These are phyloP conservation scores for Vombatus ursinus DNA, from an alignment of 2,113 vertebrate genomes.

Conservation along the genomic window DNA sequence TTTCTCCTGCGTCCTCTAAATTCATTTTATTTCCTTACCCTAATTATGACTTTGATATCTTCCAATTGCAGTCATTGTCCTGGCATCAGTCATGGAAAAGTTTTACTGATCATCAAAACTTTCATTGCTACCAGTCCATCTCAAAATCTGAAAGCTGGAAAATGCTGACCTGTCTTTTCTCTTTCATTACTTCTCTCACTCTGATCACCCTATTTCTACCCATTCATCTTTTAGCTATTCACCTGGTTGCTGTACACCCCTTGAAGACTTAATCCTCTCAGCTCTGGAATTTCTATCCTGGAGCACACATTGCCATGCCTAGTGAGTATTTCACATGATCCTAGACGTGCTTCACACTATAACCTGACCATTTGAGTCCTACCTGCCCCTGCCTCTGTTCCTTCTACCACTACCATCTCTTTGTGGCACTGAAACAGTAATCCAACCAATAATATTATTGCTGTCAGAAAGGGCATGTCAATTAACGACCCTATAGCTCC, in stretches of 20 bases:
- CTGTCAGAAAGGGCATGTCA: neutral
- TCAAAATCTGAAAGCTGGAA: neutral
- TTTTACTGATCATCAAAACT: neutral
- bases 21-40: neutral
- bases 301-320: neutral
- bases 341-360: neutral
- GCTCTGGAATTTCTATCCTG: neutral
- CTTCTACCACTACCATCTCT: neutral
- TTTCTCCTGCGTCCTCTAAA: neutral
- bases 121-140: neutral
- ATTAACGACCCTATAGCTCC: neutral
- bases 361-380: neutral
- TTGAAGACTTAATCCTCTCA: neutral
- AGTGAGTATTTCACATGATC: neutral
- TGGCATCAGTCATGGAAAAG: neutral
- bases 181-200: neutral
- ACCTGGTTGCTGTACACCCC: neutral
- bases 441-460: neutral
- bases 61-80: neutral
- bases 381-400: neutral
- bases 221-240: neutral
- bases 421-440: neutral
- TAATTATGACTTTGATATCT: neutral
- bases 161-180: neutral
- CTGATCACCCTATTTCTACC: neutral